Percentiles rank a stretch among this genome's conserved stretches.
phyloP scores from a whole-genome alignment of 2,113 vertebrate species.

The Motacilla tschutschensis region DNA sequence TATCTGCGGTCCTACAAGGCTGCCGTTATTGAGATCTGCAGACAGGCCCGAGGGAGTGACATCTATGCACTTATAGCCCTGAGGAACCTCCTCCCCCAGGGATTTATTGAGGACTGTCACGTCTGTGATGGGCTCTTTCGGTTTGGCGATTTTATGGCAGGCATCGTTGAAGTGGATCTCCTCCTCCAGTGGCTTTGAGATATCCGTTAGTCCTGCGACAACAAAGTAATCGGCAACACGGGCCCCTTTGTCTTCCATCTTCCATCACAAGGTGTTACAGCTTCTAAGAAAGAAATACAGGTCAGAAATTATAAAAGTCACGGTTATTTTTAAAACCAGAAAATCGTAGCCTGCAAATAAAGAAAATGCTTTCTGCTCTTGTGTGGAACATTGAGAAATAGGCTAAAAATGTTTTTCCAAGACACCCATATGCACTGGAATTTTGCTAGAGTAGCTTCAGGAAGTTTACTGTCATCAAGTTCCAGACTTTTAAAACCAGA shows the following conservation, averaged over 20 bases:
- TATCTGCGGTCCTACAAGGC: slow-evolving; percentile 92
- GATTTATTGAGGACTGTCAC: slow-evolving; percentile 93
- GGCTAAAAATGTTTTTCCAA: neutral
- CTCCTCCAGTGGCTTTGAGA: slow-evolving; percentile 92
- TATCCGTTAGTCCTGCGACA: slow-evolving; percentile 92
- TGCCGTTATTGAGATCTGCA: slow-evolving; percentile 94
- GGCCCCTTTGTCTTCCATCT: slow-evolving; percentile 97
- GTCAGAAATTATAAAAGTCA: neutral
- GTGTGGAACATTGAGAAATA: neutral
- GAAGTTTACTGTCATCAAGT: slow-evolving; percentile 8
- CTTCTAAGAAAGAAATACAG: slow-evolving; percentile 49
- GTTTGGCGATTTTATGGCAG: slow-evolving; percentile 85
- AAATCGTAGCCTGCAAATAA: neutral
- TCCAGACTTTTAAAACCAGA: neutral
- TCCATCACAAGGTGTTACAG: slow-evolving; percentile 80
- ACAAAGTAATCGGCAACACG: slow-evolving; percentile 99
- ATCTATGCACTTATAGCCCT: slow-evolving; percentile 89
- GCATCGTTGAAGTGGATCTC: slow-evolving; percentile 92
- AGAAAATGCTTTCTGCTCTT: neutral
- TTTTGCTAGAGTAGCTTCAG: neutral
- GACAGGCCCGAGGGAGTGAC: slow-evolving; percentile 90
- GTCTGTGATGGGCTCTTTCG: slow-evolving; percentile 94
- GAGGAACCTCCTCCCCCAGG: slow-evolving; percentile 91
- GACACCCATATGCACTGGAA: neutral
- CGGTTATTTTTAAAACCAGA: neutral